These are phyloP conservation scores for Luidia sarsii DNA, from an alignment of 53 echinoderm and acorn worm species.

Conservation along the genomic window DNA sequence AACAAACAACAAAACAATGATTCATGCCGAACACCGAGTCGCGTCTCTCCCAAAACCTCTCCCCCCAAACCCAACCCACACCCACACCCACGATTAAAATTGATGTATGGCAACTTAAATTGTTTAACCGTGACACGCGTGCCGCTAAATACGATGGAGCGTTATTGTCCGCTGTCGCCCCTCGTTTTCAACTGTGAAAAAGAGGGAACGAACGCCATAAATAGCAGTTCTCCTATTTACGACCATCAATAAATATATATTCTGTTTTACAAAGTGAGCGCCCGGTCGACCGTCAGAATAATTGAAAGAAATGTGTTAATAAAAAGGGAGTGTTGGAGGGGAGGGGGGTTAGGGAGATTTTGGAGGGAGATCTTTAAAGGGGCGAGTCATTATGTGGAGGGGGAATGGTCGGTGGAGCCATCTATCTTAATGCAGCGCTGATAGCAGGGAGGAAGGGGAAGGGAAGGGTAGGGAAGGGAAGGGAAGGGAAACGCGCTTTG, in stretches of 20 bases:
- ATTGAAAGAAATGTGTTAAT: slow-evolving; percentile 57
- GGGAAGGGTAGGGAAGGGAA: too few species aligned
- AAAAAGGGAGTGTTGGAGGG: background rate
- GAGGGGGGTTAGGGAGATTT: background rate
- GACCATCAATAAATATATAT: slow-evolving; percentile 20
- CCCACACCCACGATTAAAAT: background rate
- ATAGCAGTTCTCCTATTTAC: background rate
- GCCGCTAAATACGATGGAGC: slow-evolving; percentile 9
- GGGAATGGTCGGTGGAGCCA: too few species aligned
- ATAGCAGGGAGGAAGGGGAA: too few species aligned
- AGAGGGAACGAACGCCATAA: background rate
- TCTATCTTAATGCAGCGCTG: slow-evolving; percentile 26
- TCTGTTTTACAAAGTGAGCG: slow-evolving; percentile 19
- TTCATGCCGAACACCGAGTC: too few species aligned
- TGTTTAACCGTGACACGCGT: slow-evolving; percentile 44
- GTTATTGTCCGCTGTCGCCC: background rate
- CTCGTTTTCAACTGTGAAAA: background rate
- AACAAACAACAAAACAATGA: too few species aligned
- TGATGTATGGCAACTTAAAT: slow-evolving; percentile 14
- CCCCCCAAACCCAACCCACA: too few species aligned
- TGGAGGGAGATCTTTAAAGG: background rate
- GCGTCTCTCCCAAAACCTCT: too few species aligned
- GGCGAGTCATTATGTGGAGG: slow-evolving; percentile 8
- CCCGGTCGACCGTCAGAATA: background rate
- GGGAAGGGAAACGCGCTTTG: too few species aligned